A percentile compares a stretch with the other conserved stretches of the same genome.
Evolutionary conservation across 92 coral and sea anemone genomes (phyloP).

Genomic region (Paramuricea clavata): DNA sequence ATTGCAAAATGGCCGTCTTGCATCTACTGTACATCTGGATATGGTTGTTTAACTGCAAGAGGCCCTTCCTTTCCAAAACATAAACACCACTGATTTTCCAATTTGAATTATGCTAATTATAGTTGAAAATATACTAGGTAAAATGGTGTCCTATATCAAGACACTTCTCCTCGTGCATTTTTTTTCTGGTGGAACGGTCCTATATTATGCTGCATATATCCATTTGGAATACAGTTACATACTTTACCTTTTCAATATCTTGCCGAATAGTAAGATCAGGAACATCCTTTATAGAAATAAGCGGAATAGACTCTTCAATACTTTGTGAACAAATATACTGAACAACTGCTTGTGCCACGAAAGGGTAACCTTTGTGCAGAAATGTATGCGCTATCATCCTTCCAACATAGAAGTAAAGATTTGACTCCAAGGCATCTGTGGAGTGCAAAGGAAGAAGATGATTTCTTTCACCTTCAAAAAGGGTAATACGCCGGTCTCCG

Average conservation of each 20-base stretch:
- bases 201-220: not conserved
- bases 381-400: not conserved
- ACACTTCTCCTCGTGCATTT: too few species aligned
- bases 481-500: not conserved
- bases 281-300: slow-evolving; percentile 48
- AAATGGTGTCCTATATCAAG: too few species aligned
- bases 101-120: too few species aligned
- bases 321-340: not conserved
- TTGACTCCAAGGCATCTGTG: not conserved
- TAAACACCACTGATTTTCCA: too few species aligned
- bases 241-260: slow-evolving; percentile 37
- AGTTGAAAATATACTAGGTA: too few species aligned
- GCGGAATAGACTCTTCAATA: slow-evolving; percentile 60
- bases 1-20: not conserved
- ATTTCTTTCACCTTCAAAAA: not conserved
- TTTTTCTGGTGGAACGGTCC: not conserved
- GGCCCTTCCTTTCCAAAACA: too few species aligned
- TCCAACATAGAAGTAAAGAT: not conserved
- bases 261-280: slow-evolving; percentile 56
- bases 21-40: not conserved
- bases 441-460: slow-evolving; percentile 1
- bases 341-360: not conserved
- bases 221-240: too few species aligned
- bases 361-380: not conserved
- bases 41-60: too few species aligned